Conservation (phyloP, 2,113 vertebrate genomes). For the Hydrolagus affinis region DNA sequence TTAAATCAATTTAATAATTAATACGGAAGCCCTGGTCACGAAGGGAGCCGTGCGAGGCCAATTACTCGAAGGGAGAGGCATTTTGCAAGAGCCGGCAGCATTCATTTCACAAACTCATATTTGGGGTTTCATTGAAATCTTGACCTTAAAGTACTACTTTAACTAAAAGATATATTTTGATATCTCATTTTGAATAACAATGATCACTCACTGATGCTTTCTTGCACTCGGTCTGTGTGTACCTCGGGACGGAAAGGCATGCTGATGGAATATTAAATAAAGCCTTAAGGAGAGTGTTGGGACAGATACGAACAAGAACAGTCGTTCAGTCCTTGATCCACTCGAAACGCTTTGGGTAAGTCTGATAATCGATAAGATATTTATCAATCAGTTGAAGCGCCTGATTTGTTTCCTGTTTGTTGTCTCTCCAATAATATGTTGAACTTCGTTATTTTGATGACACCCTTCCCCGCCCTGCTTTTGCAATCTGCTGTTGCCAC, state of each 20-base stretch:
- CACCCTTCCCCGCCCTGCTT: no score
- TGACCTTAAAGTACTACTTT: neutral
- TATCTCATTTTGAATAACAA: constrained; percentile 11
- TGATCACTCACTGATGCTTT: constrained; percentile 50
- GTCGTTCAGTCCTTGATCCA: constrained; percentile 79
- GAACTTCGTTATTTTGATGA: no score
- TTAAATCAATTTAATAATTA: constrained; percentile 21
- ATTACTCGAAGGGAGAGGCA: neutral
- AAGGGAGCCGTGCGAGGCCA: neutral
- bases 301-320: constrained; percentile 81
- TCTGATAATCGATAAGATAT: no score
- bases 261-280: constrained; percentile 86
- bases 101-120: neutral
- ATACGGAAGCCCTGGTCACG: neutral
- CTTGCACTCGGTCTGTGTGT: constrained; percentile 55
- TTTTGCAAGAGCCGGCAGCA: neutral
- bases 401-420: constrained; percentile 30
- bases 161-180: neutral
- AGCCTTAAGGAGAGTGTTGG: constrained; percentile 85
- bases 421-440: no score
- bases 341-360: constrained; percentile 86
- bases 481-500: neutral
- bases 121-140: neutral
- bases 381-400: no score
- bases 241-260: constrained; percentile 69